phyloP scores from a whole-genome alignment of 92 coral and sea anemone genomes.

The Siderastrea radians region DNA sequence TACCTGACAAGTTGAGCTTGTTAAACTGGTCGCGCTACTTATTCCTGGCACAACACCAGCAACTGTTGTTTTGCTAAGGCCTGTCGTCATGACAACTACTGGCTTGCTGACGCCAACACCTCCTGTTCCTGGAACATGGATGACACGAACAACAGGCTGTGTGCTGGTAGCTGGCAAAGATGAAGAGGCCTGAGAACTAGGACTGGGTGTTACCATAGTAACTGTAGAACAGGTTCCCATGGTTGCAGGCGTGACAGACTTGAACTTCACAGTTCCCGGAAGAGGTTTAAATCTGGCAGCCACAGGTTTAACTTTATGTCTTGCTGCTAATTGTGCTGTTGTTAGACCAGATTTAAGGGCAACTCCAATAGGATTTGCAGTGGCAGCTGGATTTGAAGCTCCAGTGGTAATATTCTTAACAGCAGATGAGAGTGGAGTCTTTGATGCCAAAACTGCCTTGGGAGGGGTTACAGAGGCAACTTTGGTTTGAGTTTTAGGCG shows the following conservation, averaged over 20 bases:
- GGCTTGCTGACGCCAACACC: constrained; percentile 79
- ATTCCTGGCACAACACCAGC: constrained; percentile 47
- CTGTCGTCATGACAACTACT: constrained; percentile 81
- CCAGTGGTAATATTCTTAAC: constrained; percentile 52
- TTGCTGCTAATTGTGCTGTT: constrained; percentile 79
- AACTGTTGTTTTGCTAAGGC: constrained; percentile 61
- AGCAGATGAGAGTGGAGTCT: constrained; percentile 66
- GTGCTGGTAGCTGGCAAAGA: constrained; percentile 62
- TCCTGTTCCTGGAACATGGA: constrained; percentile 88
- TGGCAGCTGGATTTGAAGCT: constrained; percentile 29
- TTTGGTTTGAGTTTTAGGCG: constrained; percentile 82
- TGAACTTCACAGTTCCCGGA: constrained; percentile 91
- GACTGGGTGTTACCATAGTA: constrained; percentile 90
- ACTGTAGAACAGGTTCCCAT: constrained; percentile 86
- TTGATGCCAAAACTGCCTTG: constrained; percentile 81
- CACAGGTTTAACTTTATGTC: constrained; percentile 80
- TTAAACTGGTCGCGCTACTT: constrained; percentile 40
- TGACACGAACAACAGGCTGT: constrained; percentile 84
- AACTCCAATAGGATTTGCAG: constrained; percentile 33
- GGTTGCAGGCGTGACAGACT: constrained; percentile 85
- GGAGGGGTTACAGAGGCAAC: constrained; percentile 67
- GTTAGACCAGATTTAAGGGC: constrained; percentile 65
- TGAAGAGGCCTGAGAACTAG: constrained; percentile 65
- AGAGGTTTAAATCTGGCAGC: constrained; percentile 87
- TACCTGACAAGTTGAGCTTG: constrained; percentile 42